These are phyloP conservation scores for Nasonia longicornis DNA, from an alignment of 1,140 invertebrate genomes.

Conservation along the genomic window DNA sequence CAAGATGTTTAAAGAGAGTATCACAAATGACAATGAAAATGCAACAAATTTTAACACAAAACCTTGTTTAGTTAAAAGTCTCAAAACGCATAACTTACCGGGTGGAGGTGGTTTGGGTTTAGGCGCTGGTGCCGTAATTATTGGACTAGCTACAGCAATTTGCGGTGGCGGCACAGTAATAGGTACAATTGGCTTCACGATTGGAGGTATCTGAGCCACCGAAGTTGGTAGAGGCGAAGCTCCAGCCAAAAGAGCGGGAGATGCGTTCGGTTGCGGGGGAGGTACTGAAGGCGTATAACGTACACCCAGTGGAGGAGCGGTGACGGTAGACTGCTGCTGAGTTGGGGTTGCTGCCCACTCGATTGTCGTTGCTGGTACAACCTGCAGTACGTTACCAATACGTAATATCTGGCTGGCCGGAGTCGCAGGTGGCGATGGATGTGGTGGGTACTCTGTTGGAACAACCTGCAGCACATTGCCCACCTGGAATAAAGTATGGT, in stretches of 20 bases:
- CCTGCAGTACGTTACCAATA: constrained; percentile 65
- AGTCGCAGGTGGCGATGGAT: constrained; percentile 37
- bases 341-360: constrained; percentile 55
- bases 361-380: constrained; percentile 63
- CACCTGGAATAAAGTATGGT: constrained; percentile 62
- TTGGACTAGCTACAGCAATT: constrained; percentile 52
- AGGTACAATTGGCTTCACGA: constrained; percentile 41
- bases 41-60: background rate
- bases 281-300: constrained; percentile 3
- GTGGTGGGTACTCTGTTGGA: constrained; percentile 56
- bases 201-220: constrained; percentile 11
- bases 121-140: constrained; percentile 55
- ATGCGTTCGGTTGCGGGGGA: background rate
- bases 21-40: background rate
- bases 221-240: constrained; percentile 44
- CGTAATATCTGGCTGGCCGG: constrained; percentile 52
- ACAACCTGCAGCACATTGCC: constrained; percentile 74
- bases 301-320: background rate
- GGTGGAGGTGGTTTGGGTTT: constrained; percentile 49
- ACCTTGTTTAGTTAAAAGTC: background rate
- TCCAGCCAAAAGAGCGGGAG: constrained; percentile 25
- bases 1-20: background rate
- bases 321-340: background rate
- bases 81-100: constrained; percentile 19
- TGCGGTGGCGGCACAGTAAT: constrained; percentile 58